Percentiles rank a stretch among this genome's conserved stretches.
These are phyloP conservation scores for Chelmon rostratus DNA, from an alignment of 2,797 vertebrate genomes.

Conservation along the genomic window DNA sequence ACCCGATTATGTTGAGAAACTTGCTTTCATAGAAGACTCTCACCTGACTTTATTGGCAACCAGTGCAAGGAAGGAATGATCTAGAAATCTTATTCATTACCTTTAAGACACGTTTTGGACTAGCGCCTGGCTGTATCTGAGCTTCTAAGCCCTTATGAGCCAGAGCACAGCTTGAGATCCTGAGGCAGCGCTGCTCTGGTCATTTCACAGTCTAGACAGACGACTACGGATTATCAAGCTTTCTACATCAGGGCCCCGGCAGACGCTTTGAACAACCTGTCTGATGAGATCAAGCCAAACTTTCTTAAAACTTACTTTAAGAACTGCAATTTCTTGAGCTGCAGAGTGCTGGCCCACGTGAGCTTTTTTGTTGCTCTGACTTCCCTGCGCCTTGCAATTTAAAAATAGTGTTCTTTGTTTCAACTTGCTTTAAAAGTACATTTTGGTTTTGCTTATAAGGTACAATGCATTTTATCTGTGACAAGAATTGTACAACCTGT, in stretches of 20 bases:
- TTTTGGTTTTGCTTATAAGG: background rate
- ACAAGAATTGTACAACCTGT: background rate
- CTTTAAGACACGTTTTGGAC: slow-evolving; percentile 46
- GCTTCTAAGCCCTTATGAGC: slow-evolving; percentile 54
- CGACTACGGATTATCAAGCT: slow-evolving; percentile 40
- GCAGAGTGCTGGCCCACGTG: background rate
- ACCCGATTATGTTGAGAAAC: background rate
- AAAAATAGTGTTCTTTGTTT: background rate
- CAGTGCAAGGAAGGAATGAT: slow-evolving; percentile 24
- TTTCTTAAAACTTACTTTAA: slow-evolving; percentile 45
- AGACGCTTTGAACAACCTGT: slow-evolving; percentile 49
- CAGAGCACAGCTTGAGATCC: slow-evolving; percentile 42
- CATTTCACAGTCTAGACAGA: slow-evolving; percentile 56
- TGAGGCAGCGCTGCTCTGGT: slow-evolving; percentile 40
- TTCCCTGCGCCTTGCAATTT: background rate
- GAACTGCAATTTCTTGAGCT: background rate
- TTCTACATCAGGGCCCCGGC: slow-evolving; percentile 25
- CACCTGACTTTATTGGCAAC: slow-evolving; percentile 10
- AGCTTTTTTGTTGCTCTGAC: slow-evolving; percentile 1
- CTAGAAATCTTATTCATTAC: slow-evolving; percentile 57
- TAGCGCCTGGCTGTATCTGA: slow-evolving; percentile 34
- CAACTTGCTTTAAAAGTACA: background rate
- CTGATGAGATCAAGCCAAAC: slow-evolving; percentile 49
- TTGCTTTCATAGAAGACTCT: slow-evolving; percentile 3
- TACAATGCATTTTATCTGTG: background rate